phyloP scores from a whole-genome alignment of 2,797 vertebrate genomes.

The Myotis pilosus region DNA sequence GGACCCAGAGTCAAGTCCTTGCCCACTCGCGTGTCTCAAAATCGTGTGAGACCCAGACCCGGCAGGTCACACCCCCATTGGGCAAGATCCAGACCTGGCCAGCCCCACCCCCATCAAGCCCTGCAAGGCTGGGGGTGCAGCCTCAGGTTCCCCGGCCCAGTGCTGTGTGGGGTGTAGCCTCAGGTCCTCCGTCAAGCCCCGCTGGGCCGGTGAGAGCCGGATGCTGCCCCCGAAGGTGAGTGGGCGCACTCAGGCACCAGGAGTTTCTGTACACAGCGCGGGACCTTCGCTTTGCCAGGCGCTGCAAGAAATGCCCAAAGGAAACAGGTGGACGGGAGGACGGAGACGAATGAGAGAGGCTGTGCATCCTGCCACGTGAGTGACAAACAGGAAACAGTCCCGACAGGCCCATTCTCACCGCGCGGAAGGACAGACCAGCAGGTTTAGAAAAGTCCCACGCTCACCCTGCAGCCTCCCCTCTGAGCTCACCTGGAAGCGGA shows the following conservation, averaged over 20 bases:
- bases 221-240: not conserved
- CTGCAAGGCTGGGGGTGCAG: no score
- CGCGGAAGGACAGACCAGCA: not conserved
- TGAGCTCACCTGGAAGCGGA: no score
- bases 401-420: accelerated
- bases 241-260: no score
- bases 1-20: no score
- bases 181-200: no score
- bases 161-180: no score
- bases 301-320: not conserved
- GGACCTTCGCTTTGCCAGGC: not conserved
- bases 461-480: accelerated
- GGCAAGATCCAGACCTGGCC: no score
- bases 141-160: no score
- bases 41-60: no score
- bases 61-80: no score
- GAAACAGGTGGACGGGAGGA: accelerated
- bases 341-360: accelerated
- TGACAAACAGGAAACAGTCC: not conserved
- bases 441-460: not conserved
- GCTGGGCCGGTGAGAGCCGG: not conserved
- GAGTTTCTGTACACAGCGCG: not conserved
- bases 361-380: accelerated
- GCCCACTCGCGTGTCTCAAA: no score
- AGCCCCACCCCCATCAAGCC: no score